A percentile compares a stretch with the other conserved stretches of the same genome.
Conservation (phyloP, 2,113 vertebrate species). For the Dicrurus megarhynchus region DNA sequence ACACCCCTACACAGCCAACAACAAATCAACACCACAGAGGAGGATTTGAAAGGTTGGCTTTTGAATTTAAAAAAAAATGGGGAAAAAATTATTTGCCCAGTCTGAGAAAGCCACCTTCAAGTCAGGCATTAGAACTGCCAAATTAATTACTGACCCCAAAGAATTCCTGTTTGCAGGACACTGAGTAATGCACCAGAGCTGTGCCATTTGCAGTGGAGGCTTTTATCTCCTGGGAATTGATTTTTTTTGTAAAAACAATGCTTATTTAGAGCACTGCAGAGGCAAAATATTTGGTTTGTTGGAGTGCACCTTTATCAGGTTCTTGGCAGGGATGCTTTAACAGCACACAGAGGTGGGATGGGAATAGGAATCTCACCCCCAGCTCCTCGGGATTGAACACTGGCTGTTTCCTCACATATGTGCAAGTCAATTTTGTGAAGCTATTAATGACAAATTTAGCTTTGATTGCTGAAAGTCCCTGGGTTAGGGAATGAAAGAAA, state of each 20-base stretch:
- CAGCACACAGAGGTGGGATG: not conserved
- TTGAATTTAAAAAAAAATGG: not conserved
- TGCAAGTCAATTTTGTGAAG: conserved; percentile 36
- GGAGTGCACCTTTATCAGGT: not conserved
- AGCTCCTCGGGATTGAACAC: not conserved
- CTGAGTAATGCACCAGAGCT: not conserved
- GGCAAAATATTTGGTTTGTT: not conserved
- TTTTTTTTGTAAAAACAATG: not conserved
- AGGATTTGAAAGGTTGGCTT: not conserved
- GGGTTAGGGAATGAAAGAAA: conserved; percentile 34
- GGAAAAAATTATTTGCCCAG: not conserved
- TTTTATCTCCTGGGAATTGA: not conserved
- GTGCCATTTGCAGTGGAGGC: not conserved
- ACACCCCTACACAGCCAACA: not conserved
- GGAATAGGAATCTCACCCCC: not conserved
- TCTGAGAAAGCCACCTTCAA: not conserved
- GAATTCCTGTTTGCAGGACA: conserved; percentile 8
- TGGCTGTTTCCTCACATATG: conserved; percentile 11
- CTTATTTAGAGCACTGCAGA: not conserved
- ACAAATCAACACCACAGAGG: not conserved
- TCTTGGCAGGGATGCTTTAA: not conserved
- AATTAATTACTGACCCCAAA: not conserved
- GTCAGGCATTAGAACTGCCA: not conserved
- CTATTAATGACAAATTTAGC: conserved; percentile 36
- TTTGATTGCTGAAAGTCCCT: not conserved